Evolutionary conservation across 2,888 invertebrate genomes (phyloP), one percentile per base, ranked within the genome.

Genomic region (Ophraella communa): DNA sequence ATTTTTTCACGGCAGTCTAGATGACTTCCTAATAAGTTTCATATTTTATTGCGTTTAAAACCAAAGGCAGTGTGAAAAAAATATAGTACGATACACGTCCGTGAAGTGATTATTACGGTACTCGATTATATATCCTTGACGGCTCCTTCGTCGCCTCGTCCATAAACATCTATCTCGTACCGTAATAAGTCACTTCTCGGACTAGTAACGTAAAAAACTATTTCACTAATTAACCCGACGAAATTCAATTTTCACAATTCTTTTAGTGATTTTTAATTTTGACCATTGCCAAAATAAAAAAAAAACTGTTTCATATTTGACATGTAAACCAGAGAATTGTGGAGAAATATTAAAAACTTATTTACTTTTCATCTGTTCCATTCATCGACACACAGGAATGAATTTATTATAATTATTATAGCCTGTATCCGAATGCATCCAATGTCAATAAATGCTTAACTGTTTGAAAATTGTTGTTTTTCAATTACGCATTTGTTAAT

Each of bases 401-500:
- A 60, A 52, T 60, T 60, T 60, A 53, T 60, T 60, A 60, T 60
- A 60, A 60, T 60, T 60, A 60, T 60, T 42, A 60, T 53, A 52
- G 59, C 60, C n/a, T 39, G 42, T 60, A 39, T 44, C 44, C 20
- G 60, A 60, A 60, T 39, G 52, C 60, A 35, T 35, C 39, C 64
- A 60, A 55, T 64, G 51, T 60, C 53, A 60, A 64, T 60, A 64
- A 61, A 54, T 47, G 52, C 52, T 53, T 64, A 60, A 58, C 58
- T 53, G 49, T 55, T 52, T 23, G 57, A 65, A 65, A 65, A 57
- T 62, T 62, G 62, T 62, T 65, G 62, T 65, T 62, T 65, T 65
- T 65, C 65, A 65, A 65, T 65, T 62, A 65, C 55, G 52, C 55
- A 63, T 65, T 63, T 59, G 67, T 65, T 65, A 65, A 67, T 65